Evolutionary conservation across 2,113 vertebrate genomes (phyloP).

Genomic region (Gallinago jamesoni): DNA sequence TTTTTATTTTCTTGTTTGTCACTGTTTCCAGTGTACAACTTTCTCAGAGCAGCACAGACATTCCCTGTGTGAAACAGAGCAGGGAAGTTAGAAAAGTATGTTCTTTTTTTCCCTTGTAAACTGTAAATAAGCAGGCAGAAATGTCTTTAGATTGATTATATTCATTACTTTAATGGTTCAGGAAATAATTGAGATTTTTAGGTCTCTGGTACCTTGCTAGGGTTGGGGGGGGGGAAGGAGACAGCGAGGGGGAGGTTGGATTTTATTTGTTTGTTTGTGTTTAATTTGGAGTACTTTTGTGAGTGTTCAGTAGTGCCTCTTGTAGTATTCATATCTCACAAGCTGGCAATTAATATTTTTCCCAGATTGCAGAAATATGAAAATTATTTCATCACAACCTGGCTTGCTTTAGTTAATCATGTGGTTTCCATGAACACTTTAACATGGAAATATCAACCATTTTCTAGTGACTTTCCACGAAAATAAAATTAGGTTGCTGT

Average conservation of each 20-base stretch:
- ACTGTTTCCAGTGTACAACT: background rate
- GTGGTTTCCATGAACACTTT: background rate
- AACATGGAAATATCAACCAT: background rate
- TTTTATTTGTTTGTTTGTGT: background rate
- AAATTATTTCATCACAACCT: background rate
- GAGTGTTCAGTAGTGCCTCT: background rate
- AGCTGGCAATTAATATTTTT: background rate
- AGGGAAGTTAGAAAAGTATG: background rate
- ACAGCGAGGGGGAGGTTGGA: fast-evolving
- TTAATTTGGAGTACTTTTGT: background rate
- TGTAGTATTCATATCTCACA: background rate
- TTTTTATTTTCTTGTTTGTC: background rate
- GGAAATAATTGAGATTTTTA: background rate
- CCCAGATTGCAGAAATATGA: background rate
- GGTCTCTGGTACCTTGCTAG: background rate
- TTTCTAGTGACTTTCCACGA: background rate
- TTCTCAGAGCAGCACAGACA: background rate
- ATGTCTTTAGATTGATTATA: background rate
- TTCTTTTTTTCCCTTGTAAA: background rate
- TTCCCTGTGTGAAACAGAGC: background rate
- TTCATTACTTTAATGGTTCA: background rate
- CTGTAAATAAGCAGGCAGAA: background rate
- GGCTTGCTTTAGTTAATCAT: background rate
- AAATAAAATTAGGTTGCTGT: background rate
- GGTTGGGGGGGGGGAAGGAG: too few species aligned